Evolutionary conservation across 2,888 invertebrate genomes (phyloP), one percentile per base, ranked within the genome.

Genomic region (Coenonympha glycerion): DNA sequence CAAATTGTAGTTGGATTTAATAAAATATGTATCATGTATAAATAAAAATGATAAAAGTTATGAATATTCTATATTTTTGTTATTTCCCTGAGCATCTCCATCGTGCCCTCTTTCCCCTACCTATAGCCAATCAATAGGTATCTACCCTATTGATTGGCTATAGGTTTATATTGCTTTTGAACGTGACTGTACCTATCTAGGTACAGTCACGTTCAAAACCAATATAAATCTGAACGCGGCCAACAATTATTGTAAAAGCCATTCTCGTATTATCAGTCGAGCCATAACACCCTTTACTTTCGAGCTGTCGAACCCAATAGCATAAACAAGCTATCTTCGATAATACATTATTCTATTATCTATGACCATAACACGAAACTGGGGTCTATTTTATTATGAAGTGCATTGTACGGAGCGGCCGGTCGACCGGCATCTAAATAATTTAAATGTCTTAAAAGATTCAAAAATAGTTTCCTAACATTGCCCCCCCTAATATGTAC

Each of bases 391-490:
- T 85, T 86, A 85, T 86, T 85, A 86, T 86, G 86, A 87, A 86
- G 77, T 83, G 83, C 85, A 86, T 86, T 85, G 86, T 76, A 74
- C 72, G 67, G 74, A 77, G 71, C 76, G 79, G 77, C 75, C 75
- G 79, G 78, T 75, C 75, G 76, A 78, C 84, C 82, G 73, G 75
- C 79, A 78, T 79, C 76, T 87, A 87, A 87, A 87, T 86, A 86
- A 86, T 87, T 86, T 85, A 87, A 83, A 82, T 83, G 85, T 87
- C 86, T 87, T 87, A 87, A 87, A 87, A 87, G 86, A 87, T 87
- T 87, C 87, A 87, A 87, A 87, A 87, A 87, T 87, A 87, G 87
- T 87, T 84, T 86, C 77, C 85, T 85, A 83, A 85, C 86, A 83
- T 83, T 82, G 81, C 86, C 87, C 85, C 83, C 85, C 84, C 79